Evolutionary conservation across 2,888 invertebrate species (phyloP), one percentile per base, ranked within the genome.

Genomic region (Neoascia interrupta): DNA sequence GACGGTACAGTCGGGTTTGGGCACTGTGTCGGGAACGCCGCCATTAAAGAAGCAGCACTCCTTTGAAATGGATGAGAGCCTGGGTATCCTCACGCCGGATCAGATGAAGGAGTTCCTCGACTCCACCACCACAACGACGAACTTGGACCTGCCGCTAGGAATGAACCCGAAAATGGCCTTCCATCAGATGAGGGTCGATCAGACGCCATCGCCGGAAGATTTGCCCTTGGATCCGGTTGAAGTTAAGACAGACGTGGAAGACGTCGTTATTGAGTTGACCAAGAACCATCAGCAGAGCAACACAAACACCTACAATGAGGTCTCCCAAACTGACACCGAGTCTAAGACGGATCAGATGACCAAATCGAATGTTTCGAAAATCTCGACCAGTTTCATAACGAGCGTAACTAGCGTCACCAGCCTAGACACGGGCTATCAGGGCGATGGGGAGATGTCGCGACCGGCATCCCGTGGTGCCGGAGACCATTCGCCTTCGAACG

Each of bases 391-490:
- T 86, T 95, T 95, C 84, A 93, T 96, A 15, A 95, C 95, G 1
- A 95, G 96, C 85, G 94, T 96, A 13, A 96, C 96, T n/a, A 96
- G 96, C 86, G 95, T 96, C 75, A 95, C 95, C 21, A 97, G 97
- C 88, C 91, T 96, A 82, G 97, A 97, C 88, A 95, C 94, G n/a
- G 97, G 97, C 37, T 97, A 97, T 89, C 97, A 96, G 89, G 97
- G 97, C 6, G 96, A 96, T 88, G 96, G 96, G 3, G 96, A 96
- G 89, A 95, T 95, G 92, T 96, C 96, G 18, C 91, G 96, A 73
- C 96, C 96, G 0, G 95, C 94, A 0, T 96, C 96, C 83, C 91
- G 96, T 81, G 89, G 89, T n/a, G 92, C 92, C 13, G 93, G 94
- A 28, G 95, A 95, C 86, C 93, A 93, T 85, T 94, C 94, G 3